Evolutionary conservation across 1,140 invertebrate species (phyloP), one percentile per base, ranked within the genome.

Genomic region (Copidosoma floridanum): DNA sequence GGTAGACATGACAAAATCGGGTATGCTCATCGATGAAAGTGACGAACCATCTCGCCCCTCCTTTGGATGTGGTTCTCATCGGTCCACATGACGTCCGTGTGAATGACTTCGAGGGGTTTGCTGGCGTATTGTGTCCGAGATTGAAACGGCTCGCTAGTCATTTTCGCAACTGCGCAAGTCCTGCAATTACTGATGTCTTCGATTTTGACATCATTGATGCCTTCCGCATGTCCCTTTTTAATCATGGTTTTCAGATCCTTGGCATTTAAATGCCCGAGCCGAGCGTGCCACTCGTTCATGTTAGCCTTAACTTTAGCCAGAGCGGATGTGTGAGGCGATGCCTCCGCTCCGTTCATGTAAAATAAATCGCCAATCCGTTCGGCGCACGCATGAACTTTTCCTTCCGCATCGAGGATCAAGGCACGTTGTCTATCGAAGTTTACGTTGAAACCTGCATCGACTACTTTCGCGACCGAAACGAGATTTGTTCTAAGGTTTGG

Each of bases 1-100:
- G 69, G 18, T 57, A 60, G 0, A 70, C 61, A 12, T 67, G 23
- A 27, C 65, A 65, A 60, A 69, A 72, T 38, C 67, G 41, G 7
- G 68, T 67, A 23, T 57, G 61, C 40, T 75, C 74, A 20, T 76
- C 68, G 1, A 67, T 72, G 47, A 73, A 73, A 14, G 60, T 66
- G 5, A 75, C 50, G 18, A 71, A 71, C 61, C 72, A 75, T 21
- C 44, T 44, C 12, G 58, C 35, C 50, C 61, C 61, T 8, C 58
- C 57, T 16, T 60, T 38, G 10, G 61, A 66, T 32, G 16, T 32
- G 6, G 3, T 16, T 41, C 44, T 56, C 56, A 65, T 65, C 16
- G 58, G 58, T 1, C 64, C 54, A 35, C 59, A 53, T n/a, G 24
- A 56, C 57, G 24, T 69, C 66, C 4, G 61, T 38, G 35, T 69